A percentile compares a stretch with the other conserved stretches of the same genome.
These are phyloP conservation scores for Aegithalos caudatus DNA, from an alignment of 2,113 vertebrate species.

Conservation along the genomic window DNA sequence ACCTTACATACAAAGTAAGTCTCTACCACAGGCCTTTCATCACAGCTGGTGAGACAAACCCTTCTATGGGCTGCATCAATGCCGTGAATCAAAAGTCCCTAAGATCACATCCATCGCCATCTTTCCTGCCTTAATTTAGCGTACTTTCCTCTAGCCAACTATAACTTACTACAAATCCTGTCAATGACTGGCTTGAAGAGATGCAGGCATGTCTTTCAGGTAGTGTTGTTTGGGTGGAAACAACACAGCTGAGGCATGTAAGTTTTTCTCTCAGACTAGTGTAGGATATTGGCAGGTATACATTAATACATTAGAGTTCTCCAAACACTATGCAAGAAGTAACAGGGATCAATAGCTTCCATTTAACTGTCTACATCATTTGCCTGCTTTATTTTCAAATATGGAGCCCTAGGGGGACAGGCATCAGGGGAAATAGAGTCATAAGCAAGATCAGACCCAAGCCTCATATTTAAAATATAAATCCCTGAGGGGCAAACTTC, in stretches of 20 bases:
- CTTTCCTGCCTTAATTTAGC: background rate
- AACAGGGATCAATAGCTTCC: background rate
- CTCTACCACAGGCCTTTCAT: background rate
- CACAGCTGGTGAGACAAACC: background rate
- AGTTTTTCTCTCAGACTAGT: background rate
- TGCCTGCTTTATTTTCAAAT: background rate
- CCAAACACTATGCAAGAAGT: background rate
- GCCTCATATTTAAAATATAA: background rate
- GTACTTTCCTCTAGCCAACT: background rate
- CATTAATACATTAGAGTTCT: background rate
- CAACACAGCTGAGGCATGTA: background rate
- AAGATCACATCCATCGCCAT: background rate
- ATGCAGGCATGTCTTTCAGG: background rate
- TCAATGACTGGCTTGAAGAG: background rate
- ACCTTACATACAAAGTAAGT: background rate
- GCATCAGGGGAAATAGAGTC: background rate
- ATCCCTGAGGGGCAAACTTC: background rate
- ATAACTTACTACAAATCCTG: background rate
- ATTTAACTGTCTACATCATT: background rate
- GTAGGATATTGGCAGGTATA: background rate
- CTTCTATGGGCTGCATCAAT: background rate
- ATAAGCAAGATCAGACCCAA: background rate
- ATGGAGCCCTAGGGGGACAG: rapidly evolving
- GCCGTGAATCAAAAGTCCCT: background rate
- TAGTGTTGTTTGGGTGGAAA: background rate